Base-by-base conservation (phyloP, 2,797 vertebrate species). In the Poeciliopsis gracilis region DNA sequence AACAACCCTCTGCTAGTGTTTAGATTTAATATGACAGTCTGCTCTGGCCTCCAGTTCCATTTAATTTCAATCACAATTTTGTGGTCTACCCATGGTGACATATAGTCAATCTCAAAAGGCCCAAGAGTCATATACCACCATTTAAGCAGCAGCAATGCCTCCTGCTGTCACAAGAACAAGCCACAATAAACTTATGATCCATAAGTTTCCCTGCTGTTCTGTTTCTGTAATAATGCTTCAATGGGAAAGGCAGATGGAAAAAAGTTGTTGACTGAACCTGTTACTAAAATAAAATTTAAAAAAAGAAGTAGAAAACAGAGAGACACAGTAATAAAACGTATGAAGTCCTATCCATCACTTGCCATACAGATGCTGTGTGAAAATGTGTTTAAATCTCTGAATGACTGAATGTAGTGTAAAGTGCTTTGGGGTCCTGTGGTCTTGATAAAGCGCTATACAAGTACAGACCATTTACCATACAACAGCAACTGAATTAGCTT, bases 91-190 rank as follows among this genome's bases (percentile, higher is more conserved):
- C 67, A 45, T 15, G 2, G 67, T 70, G 67, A 45, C 67, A 70
- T 70, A 13, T 70, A 45, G 41, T 49, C 71, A 49, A 33, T 70
- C 28, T 45, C 4, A 72, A 70, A 3, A 82, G 13, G n/a, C 38
- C 47, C 61, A 5, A 70, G 38, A 45, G 66, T 43, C 67, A n/a
- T 4, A 45, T 45, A 28, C 30, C 15, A 4, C 5, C 33, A 73
- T 79, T 45, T 61, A 76, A 81, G 36, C 51, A 81, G 72, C 81
- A 86, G 72, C 72, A 88, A 77, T 81, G 81, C 87, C 88, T 78
- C 82, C 92, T 93, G 77, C 81, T 90, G 92, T 77, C 75, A 74
- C 23, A 11, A 55, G 33, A 78, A 67, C 2, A 61, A 76, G 20
- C 28, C 82, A 78, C 72, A 81, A 72, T 20, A 15, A 46, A 30